Evolutionary conservation across 2,797 vertebrate species (phyloP).

Genomic region (Salmo trutta): DNA sequence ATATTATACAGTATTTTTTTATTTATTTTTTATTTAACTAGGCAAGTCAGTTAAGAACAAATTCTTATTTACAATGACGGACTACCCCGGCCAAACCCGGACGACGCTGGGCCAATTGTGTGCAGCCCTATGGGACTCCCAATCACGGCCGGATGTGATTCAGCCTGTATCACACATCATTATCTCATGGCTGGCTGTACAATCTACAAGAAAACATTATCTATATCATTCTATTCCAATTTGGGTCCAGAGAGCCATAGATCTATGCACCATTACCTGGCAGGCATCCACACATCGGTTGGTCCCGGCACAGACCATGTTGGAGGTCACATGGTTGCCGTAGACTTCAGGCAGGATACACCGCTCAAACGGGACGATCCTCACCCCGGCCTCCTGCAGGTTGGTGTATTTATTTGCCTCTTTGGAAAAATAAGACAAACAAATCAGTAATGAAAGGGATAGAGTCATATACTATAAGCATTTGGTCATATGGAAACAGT

Average conservation of each 20-base stretch:
- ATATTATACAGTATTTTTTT: background rate
- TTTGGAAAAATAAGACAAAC: constrained; percentile 54
- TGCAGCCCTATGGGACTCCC: too few species aligned
- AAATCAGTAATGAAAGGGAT: background rate
- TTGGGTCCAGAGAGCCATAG: too few species aligned
- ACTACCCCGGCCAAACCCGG: too few species aligned
- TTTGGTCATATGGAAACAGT: background rate
- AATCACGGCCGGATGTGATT: too few species aligned
- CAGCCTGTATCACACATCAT: too few species aligned
- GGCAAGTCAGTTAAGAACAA: too few species aligned
- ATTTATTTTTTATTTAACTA: too few species aligned
- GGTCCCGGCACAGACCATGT: constrained; percentile 91
- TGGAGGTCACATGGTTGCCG: constrained; percentile 82
- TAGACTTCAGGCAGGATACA: constrained; percentile 87
- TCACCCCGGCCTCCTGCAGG: constrained; percentile 82
- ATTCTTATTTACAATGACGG: too few species aligned
- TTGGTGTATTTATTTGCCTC: constrained; percentile 77
- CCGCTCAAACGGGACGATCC: constrained; percentile 75
- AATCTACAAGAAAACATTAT: background rate
- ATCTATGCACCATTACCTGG: constrained; percentile 78
- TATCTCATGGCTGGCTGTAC: too few species aligned
- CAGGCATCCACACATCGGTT: constrained; percentile 83
- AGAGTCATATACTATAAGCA: background rate
- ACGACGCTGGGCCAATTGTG: too few species aligned
- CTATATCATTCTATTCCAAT: too few species aligned